Conservation (phyloP, 2,888 invertebrate genomes). For the Parnassius glacialis region DNA sequence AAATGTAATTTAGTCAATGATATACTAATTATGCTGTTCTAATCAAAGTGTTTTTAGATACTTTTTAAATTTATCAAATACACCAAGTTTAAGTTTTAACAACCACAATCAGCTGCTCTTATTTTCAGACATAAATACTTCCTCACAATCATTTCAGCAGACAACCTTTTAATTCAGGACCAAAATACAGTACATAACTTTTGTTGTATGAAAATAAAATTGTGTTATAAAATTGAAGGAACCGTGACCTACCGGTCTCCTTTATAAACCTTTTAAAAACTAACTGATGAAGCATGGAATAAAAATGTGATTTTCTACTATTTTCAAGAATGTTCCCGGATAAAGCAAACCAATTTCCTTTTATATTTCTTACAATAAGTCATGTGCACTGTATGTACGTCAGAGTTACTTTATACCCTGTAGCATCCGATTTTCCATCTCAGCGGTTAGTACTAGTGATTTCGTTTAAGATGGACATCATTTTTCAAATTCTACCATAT, state of each 20-base stretch:
- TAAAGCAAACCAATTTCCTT: constrained; percentile 10
- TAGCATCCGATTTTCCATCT: constrained; percentile 16
- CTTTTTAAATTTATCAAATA: too few species aligned
- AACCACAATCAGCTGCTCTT: too few species aligned
- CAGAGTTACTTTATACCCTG: constrained; percentile 3
- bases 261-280: background rate
- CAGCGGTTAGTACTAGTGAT: constrained; percentile 11
- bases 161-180: too few species aligned
- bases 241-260: background rate
- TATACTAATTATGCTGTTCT: too few species aligned
- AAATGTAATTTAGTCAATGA: too few species aligned
- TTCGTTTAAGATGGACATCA: background rate
- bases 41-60: too few species aligned
- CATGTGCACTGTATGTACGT: constrained; percentile 8
- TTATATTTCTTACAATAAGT: constrained; percentile 9
- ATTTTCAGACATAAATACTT: too few species aligned
- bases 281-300: background rate
- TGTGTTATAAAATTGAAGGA: too few species aligned
- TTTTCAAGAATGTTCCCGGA: background rate
- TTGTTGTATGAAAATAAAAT: too few species aligned
- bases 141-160: too few species aligned
- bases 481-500: background rate
- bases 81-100: too few species aligned
- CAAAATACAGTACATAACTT: too few species aligned
- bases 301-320: background rate